These are phyloP conservation scores for Myotis myotis DNA, from an alignment of 2,797 vertebrate genomes.

Conservation along the genomic window DNA sequence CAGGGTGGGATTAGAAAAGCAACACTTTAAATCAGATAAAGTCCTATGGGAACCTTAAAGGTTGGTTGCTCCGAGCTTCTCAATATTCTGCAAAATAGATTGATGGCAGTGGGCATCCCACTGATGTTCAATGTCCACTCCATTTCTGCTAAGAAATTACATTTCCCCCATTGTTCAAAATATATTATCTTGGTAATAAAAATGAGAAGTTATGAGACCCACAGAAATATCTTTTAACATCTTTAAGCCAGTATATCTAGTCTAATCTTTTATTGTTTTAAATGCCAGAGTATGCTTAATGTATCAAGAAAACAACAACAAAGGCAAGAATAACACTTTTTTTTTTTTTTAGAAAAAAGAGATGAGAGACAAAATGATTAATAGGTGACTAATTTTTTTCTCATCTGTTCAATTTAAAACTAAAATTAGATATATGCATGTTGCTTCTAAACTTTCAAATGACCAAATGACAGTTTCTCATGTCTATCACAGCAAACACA, in stretches of 20 bases:
- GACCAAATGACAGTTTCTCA: constrained; percentile 49
- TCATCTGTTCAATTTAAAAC: constrained; percentile 42
- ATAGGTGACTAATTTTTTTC: background rate
- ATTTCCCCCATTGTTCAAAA: constrained; percentile 63
- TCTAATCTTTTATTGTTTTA: constrained; percentile 63
- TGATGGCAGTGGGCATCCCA: constrained; percentile 66
- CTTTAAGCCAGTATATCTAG: constrained; percentile 63
- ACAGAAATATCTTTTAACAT: constrained; percentile 58
- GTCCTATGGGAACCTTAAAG: constrained; percentile 80
- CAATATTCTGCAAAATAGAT: constrained; percentile 77
- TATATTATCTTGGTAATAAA: constrained; percentile 65
- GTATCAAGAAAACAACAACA: constrained; percentile 57
- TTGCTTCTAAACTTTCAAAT: constrained; percentile 65
- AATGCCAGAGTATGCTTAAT: constrained; percentile 56
- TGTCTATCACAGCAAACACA: constrained; percentile 4
- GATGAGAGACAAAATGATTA: constrained; percentile 24
- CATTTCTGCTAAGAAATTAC: constrained; percentile 51
- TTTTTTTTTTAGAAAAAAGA: constrained; percentile 32
- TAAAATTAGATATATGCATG: constrained; percentile 48
- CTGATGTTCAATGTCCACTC: constrained; percentile 54
- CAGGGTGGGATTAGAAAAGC: constrained; percentile 72
- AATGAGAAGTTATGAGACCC: constrained; percentile 56
- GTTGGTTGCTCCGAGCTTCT: constrained; percentile 75
- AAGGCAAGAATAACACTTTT: constrained; percentile 54
- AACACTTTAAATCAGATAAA: constrained; percentile 78